These are phyloP conservation scores for Cyanoderma ruficeps DNA, from an alignment of 2,113 vertebrate species.

Conservation along the genomic window DNA sequence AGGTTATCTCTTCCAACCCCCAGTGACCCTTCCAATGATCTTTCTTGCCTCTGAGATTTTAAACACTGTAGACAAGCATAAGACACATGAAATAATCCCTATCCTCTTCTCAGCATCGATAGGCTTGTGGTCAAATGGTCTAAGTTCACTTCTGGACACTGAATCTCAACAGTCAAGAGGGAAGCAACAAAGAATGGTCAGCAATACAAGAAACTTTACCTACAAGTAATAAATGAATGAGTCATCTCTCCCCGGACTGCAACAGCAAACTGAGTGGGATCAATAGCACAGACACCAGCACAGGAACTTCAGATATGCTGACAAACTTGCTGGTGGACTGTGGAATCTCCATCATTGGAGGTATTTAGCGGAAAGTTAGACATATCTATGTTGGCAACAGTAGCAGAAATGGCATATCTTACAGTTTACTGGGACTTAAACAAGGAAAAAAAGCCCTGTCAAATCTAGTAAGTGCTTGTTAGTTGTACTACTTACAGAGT, in stretches of 20 bases:
- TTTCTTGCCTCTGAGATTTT: neutral
- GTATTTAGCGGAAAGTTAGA: neutral
- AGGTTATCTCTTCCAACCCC: neutral
- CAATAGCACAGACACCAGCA: neutral
- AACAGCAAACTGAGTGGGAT: neutral
- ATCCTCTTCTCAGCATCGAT: neutral
- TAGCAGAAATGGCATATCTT: neutral
- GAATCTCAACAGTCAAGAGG: neutral
- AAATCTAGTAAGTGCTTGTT: neutral
- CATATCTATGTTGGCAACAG: neutral
- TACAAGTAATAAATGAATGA: neutral
- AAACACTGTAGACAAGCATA: neutral
- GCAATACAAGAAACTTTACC: neutral
- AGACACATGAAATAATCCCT: neutral
- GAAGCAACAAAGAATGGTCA: neutral
- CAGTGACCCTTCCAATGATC: neutral
- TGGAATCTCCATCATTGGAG: neutral
- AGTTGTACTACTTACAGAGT: neutral
- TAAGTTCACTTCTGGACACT: neutral
- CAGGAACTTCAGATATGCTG: neutral
- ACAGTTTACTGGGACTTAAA: neutral
- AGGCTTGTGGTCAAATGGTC: neutral
- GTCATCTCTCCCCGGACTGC: neutral
- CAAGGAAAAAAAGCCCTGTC: neutral
- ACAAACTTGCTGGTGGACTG: neutral